Conservation (phyloP, 2,113 vertebrate genomes). For the Panthera leo region DNA sequence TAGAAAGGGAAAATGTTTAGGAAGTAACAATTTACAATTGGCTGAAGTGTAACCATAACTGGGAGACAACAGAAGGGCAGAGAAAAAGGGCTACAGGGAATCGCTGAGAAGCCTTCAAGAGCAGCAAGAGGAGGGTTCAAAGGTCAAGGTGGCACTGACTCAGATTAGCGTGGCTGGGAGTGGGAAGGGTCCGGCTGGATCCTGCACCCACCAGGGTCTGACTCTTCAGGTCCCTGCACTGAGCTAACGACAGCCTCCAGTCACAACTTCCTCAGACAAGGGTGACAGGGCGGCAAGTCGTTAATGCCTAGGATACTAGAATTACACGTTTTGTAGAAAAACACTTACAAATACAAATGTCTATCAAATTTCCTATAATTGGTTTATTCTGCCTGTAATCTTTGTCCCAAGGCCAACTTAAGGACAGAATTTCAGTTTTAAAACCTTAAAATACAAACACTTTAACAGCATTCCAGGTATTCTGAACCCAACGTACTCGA, state of each 20-base stretch:
- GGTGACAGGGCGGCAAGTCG: background rate
- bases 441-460: background rate
- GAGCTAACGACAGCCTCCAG: background rate
- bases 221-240: background rate
- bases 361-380: background rate
- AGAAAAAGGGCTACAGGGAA: background rate
- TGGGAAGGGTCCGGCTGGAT: no score
- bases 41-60: fast-evolving
- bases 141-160: background rate
- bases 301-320: background rate
- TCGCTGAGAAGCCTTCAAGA: background rate
- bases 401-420: background rate
- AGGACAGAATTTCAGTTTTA: background rate
- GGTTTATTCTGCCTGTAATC: background rate
- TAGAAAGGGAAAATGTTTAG: fast-evolving
- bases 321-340: background rate
- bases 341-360: background rate
- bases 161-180: fast-evolving
- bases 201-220: background rate
- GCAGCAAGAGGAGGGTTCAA: fast-evolving
- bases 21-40: background rate
- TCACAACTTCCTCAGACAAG: background rate
- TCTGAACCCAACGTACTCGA: background rate
- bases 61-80: background rate
- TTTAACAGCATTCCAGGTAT: background rate